phyloP scores from a whole-genome alignment of 2,113 vertebrate species.

The Burhinus oedicnemus region DNA sequence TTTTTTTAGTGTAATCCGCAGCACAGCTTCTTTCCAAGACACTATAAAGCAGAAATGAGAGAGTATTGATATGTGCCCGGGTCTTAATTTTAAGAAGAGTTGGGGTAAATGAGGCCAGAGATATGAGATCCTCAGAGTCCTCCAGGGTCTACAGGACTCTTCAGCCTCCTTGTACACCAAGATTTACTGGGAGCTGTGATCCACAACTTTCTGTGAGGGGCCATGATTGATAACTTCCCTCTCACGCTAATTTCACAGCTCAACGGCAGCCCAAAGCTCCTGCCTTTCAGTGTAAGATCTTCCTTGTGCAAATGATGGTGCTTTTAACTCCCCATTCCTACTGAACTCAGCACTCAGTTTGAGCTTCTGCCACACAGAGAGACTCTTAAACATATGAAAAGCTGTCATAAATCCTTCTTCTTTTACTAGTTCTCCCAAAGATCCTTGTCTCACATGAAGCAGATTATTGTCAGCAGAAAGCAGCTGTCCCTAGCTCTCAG shows the following conservation, averaged over 20 bases:
- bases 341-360: background rate
- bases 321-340: background rate
- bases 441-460: background rate
- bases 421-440: background rate
- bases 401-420: conserved; percentile 5
- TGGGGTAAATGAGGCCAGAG: background rate
- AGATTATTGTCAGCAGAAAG: background rate
- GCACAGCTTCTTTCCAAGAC: background rate
- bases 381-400: background rate
- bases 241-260: background rate
- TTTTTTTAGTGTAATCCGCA: background rate
- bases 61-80: background rate
- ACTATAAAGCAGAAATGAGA: background rate
- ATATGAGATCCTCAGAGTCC: background rate
- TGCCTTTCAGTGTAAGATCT: background rate
- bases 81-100: background rate
- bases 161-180: background rate
- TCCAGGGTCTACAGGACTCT: background rate
- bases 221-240: background rate
- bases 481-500: background rate
- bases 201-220: background rate
- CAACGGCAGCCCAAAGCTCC: background rate
- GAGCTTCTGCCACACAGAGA: background rate
- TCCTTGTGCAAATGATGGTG: background rate
- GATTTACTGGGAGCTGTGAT: background rate